A percentile compares a stretch with the other conserved stretches of the same genome.
These are phyloP conservation scores for Austrofundulus limnaeus DNA, from an alignment of 2,113 vertebrate species.

Conservation along the genomic window DNA sequence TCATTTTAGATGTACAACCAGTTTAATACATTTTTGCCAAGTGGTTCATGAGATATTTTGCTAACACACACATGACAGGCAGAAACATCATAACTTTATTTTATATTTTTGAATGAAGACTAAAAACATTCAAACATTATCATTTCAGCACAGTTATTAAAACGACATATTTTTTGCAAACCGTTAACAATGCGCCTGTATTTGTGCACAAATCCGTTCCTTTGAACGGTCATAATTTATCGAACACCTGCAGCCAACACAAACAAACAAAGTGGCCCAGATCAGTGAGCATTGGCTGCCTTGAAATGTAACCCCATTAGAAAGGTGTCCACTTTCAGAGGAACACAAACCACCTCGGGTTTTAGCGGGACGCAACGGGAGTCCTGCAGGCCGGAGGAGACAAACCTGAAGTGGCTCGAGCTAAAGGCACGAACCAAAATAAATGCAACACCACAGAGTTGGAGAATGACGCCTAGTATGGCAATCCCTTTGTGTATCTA, in stretches of 20 bases:
- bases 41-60: too few species aligned
- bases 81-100: too few species aligned
- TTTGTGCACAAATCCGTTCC: conserved; percentile 1
- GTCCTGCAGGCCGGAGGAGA: conserved; percentile 49
- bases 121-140: too few species aligned
- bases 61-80: too few species aligned
- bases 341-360: conserved; percentile 71
- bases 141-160: too few species aligned
- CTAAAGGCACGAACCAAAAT: conserved; percentile 22
- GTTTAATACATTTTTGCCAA: too few species aligned
- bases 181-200: too few species aligned
- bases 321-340: conserved; percentile 77
- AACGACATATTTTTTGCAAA: too few species aligned
- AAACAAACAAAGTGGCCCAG: conserved; percentile 74
- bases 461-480: conserved; percentile 1
- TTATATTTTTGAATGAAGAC: too few species aligned
- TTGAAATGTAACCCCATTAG: conserved; percentile 75
- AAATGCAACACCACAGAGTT: conserved; percentile 22
- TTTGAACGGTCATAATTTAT: conserved; percentile 26
- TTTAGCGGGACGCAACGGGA: conserved; percentile 67
- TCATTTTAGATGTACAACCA: too few species aligned
- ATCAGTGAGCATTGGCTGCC: conserved; percentile 61
- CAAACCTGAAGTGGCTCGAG: conserved; percentile 36
- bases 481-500: too few species aligned
- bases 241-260: conserved; percentile 62